phyloP scores from a whole-genome alignment of 2,113 vertebrate genomes.

The Henicopernis longicauda region DNA sequence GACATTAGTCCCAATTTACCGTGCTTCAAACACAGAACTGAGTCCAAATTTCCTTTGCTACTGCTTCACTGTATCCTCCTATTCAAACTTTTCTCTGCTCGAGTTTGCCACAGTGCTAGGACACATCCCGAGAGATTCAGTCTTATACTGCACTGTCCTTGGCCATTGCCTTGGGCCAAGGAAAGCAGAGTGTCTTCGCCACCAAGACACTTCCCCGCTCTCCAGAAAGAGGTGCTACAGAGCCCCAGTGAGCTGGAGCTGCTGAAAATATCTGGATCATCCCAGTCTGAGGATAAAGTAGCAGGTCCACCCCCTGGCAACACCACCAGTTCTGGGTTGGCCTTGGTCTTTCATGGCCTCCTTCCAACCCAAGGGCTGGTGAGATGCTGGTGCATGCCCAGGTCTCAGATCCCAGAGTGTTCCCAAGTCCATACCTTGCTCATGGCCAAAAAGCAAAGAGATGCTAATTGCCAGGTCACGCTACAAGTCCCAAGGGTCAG shows the following conservation, averaged over 20 bases:
- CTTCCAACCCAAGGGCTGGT: neutral
- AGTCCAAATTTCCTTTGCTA: neutral
- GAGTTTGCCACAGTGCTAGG: neutral
- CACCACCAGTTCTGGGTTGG: neutral
- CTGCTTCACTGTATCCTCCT: neutral
- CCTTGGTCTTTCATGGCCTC: neutral
- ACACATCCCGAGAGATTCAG: neutral
- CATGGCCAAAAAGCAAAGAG: neutral
- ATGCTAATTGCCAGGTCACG: neutral
- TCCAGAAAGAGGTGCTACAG: neutral
- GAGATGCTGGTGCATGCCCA: accelerated
- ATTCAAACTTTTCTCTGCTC: neutral
- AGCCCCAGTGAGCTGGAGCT: neutral
- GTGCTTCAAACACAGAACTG: neutral
- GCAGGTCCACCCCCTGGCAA: neutral
- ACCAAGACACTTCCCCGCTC: neutral
- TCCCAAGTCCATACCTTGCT: neutral
- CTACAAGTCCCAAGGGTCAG: neutral
- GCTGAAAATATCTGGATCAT: neutral
- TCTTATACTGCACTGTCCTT: neutral
- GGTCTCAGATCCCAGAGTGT: neutral
- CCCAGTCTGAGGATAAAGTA: neutral
- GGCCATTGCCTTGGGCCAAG: neutral
- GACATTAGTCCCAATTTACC: neutral
- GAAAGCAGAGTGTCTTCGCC: neutral